These are phyloP conservation scores for Rapana venosa DNA, from an alignment of 2,888 invertebrate species.

Conservation along the genomic window DNA sequence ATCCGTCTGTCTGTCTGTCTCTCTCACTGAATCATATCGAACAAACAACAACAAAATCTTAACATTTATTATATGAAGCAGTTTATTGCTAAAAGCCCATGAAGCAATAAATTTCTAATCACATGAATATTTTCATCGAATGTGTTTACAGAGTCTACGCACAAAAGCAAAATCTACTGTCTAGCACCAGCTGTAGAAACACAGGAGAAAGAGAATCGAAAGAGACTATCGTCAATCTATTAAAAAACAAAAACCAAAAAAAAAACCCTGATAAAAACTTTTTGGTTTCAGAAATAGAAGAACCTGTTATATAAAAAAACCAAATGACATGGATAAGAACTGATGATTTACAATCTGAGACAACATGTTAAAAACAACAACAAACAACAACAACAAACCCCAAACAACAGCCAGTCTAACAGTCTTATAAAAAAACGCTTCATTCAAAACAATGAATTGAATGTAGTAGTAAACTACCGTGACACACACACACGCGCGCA, in stretches of 20 bases:
- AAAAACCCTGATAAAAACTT: background rate
- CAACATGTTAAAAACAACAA: background rate
- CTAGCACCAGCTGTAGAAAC: conserved; percentile 39
- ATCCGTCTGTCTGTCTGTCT: no score
- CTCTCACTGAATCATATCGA: no score
- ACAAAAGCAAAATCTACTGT: conserved; percentile 30
- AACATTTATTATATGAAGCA: conserved; percentile 29
- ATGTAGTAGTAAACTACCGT: background rate
- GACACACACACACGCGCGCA: no score
- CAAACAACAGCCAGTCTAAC: background rate
- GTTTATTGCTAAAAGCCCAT: conserved; percentile 41
- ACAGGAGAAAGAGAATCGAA: conserved; percentile 24
- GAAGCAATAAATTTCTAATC: conserved; percentile 34
- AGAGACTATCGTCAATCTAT: background rate
- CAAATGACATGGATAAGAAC: conserved; percentile 24
- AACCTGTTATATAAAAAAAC: conserved; percentile 16
- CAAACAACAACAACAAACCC: no score
- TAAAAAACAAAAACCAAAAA: background rate
- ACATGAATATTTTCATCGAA: conserved; percentile 42
- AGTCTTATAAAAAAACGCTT: background rate
- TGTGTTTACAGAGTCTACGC: conserved; percentile 17
- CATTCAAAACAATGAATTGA: background rate
- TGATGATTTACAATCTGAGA: background rate
- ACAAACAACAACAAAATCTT: background rate
- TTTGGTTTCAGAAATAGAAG: conserved; percentile 4